Conservation (phyloP, 1,140 invertebrate genomes). For the Cepaea nemoralis region DNA sequence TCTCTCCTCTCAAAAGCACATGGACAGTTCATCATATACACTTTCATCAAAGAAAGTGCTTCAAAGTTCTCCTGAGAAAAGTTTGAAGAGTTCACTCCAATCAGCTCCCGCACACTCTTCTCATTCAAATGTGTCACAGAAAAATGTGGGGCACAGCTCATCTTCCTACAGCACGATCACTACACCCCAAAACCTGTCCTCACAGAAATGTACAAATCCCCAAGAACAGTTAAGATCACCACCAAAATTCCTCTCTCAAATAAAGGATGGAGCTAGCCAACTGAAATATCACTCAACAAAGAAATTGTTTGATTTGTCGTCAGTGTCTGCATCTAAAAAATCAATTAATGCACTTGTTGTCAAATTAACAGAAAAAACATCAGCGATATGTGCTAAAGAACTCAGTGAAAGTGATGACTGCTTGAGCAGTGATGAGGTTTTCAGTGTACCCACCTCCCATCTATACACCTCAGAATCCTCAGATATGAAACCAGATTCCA, state of each 20-base stretch:
- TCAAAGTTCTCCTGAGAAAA: neutral
- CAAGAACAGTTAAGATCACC: neutral
- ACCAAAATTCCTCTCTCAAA: neutral
- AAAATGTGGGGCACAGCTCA: neutral
- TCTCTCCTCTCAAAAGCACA: neutral
- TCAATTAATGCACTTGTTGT: neutral
- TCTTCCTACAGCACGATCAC: neutral
- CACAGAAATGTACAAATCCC: neutral
- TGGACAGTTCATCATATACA: neutral
- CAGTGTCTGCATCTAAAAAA: neutral
- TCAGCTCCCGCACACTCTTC: neutral
- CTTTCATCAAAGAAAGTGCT: neutral
- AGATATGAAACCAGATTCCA: neutral
- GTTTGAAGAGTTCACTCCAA: neutral
- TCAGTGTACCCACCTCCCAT: neutral
- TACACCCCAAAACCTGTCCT: neutral
- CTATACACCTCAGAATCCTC: neutral
- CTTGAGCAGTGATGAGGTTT: conserved; percentile 30
- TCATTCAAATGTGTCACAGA: neutral
- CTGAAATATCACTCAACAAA: neutral
- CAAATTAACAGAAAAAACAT: conserved; percentile 9
- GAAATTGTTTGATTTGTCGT: neutral
- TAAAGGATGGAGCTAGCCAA: neutral
- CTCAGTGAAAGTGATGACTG: conserved; percentile 35
- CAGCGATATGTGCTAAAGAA: conserved; percentile 28